Conservation (phyloP, 1,140 invertebrate species). For the Lamellibrachia luymesi region DNA sequence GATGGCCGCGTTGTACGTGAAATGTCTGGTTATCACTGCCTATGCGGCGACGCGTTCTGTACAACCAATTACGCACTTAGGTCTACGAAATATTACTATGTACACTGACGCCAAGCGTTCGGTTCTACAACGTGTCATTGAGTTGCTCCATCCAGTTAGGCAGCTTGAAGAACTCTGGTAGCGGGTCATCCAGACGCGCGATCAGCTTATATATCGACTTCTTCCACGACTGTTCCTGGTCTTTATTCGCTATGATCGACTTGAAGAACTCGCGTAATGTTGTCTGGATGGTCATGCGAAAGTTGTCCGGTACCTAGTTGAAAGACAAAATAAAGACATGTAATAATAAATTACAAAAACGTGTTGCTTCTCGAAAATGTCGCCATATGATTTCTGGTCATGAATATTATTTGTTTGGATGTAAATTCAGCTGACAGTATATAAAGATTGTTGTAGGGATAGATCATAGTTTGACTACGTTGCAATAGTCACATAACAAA, state of each 20-base stretch:
- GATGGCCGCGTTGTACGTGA: neutral
- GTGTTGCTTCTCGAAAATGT: neutral
- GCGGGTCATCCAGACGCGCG: slow-evolving; percentile 94
- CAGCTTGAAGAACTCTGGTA: slow-evolving; percentile 99
- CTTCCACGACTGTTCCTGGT: slow-evolving; percentile 99
- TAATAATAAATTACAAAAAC: neutral
- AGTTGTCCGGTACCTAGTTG: slow-evolving; percentile 90
- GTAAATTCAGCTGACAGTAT: neutral
- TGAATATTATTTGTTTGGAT: neutral
- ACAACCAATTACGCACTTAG: neutral
- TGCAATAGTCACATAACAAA: neutral
- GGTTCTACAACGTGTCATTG: slow-evolving; percentile 13
- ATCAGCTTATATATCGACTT: slow-evolving; percentile 99
- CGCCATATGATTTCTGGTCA: neutral
- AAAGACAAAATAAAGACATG: neutral
- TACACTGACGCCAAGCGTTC: slow-evolving; percentile 3
- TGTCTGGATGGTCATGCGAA: slow-evolving; percentile 93
- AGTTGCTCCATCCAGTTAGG: slow-evolving; percentile 98
- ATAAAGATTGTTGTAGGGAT: neutral
- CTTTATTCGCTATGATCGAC: slow-evolving; percentile 91
- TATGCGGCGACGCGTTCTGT: neutral
- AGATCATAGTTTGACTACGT: neutral
- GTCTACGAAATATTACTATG: neutral
- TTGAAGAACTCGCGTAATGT: slow-evolving; percentile 98
- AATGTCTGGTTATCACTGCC: neutral